Evolutionary conservation across 1,140 invertebrate genomes (phyloP), one percentile per base, ranked within the genome.

Genomic region (Eriosoma lanigerum): DNA sequence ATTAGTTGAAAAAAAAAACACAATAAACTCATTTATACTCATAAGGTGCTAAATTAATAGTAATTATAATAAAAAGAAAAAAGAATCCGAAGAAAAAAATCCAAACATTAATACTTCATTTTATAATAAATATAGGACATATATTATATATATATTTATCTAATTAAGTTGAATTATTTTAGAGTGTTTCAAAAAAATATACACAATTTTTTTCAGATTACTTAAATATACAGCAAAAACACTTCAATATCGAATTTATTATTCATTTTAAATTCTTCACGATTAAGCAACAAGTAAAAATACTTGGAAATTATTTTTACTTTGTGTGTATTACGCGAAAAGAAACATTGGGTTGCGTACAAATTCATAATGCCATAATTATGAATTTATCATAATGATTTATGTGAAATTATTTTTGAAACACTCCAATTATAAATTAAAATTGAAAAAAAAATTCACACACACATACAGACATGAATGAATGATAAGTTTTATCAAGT

Each of bases 371-470:
- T 3, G 3, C 32, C 32, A 38, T 38, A 38, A 8, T 38, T 38
- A 4, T 38, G n/a, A n/a, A n/a, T n/a, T n/a, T n/a, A n/a, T n/a
- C 32, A 38, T 38, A 38, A 8, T 38, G 3, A 4, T 38, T 4
- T 38, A 38, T 17, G n/a, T n/a, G 8, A 3, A n/a, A 72, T 52
- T 72, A 24, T 78, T 78, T 78, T 78, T 62, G 8, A 78, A 78
- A 78, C 75, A 60, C 54, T 8, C 21, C 12, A 9, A 24, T 46
- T 60, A 58, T 38, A 78, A 78, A 78, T 46, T 46, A 44, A 60
- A 60, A 62, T 60, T 0, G n/a, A 78, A 62, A 78, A 78, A 78
- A 78, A 62, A 76, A 44, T 56, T 48, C 75, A 60, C 75, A 78
- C 75, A 44, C 38, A 60, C 19, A 78, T 21, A 44, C 54, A 46